A percentile compares a stretch with the other conserved stretches of the same genome.
Conservation (phyloP, 2,888 invertebrate species). For the Philonicus albiceps region DNA sequence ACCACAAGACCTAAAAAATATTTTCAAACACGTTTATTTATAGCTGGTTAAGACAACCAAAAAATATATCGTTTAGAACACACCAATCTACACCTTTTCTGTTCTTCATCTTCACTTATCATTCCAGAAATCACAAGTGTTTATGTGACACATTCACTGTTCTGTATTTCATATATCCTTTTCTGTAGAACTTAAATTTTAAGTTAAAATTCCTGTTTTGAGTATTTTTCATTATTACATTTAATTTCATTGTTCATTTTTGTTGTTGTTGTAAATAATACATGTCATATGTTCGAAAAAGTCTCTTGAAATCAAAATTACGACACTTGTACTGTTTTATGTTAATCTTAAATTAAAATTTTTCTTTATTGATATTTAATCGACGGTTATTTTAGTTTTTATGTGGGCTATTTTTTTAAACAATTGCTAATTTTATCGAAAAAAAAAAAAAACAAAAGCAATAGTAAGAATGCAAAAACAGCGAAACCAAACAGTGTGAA, state of each 20-base stretch:
- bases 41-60: not conserved
- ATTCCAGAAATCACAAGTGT: not conserved
- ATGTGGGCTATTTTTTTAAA: slow-evolving; percentile 24
- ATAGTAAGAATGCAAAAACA: slow-evolving; percentile 19
- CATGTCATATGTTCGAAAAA: not conserved
- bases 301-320: not conserved
- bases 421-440: not conserved
- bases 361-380: not conserved
- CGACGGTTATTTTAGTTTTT: not conserved
- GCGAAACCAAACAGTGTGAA: slow-evolving; percentile 7
- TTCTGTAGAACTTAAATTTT: not conserved
- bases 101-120: not conserved
- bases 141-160: not conserved
- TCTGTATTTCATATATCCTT: not conserved
- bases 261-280: slow-evolving; percentile 30
- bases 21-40: not conserved
- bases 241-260: slow-evolving; percentile 1
- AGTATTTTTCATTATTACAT: not conserved
- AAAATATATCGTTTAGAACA: not conserved
- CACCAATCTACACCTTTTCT: not conserved
- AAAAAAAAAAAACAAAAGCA: not conserved
- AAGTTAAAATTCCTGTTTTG: not conserved
- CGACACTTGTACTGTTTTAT: slow-evolving; percentile 9
- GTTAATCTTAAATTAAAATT: not conserved
- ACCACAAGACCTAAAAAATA: not conserved